These are phyloP conservation scores for Caenorhabditis doughertyi DNA, from an alignment of 2,888 invertebrate genomes.

Conservation along the genomic window DNA sequence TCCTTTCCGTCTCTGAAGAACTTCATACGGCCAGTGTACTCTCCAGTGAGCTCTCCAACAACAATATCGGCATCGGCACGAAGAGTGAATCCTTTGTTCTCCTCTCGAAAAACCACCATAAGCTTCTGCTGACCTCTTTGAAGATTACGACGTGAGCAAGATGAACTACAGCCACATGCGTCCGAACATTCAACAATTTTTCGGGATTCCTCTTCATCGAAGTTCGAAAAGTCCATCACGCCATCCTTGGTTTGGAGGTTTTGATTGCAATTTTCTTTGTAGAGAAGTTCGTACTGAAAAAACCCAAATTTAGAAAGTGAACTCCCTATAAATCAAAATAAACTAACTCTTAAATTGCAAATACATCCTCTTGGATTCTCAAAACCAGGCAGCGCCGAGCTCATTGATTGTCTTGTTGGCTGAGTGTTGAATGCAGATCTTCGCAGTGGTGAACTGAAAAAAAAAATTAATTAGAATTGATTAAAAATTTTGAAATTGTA, in stretches of 20 bases:
- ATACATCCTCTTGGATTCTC: neutral
- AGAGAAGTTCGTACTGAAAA: no score
- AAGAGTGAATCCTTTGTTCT: neutral
- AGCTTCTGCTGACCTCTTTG: neutral
- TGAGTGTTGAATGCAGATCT: no score
- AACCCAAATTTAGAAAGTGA: no score
- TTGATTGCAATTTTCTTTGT: neutral
- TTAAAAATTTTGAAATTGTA: no score
- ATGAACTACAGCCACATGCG: neutral
- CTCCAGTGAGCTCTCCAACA: neutral
- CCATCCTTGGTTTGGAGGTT: no score
- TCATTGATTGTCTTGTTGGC: no score
- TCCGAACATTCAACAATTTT: neutral
- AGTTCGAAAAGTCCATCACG: no score
- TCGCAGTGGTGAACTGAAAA: no score
- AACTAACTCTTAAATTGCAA: neutral
- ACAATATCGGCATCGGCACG: neutral
- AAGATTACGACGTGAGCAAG: neutral
- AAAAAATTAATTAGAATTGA: no score
- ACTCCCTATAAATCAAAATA: no score
- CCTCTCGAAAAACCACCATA: neutral
- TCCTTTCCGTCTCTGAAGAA: neutral
- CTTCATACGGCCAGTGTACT: neutral
- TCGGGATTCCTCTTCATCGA: no score
- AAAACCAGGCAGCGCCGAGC: no score